phyloP scores from a whole-genome alignment of 2,888 invertebrate genomes.

The Habroteleia sp. region DNA sequence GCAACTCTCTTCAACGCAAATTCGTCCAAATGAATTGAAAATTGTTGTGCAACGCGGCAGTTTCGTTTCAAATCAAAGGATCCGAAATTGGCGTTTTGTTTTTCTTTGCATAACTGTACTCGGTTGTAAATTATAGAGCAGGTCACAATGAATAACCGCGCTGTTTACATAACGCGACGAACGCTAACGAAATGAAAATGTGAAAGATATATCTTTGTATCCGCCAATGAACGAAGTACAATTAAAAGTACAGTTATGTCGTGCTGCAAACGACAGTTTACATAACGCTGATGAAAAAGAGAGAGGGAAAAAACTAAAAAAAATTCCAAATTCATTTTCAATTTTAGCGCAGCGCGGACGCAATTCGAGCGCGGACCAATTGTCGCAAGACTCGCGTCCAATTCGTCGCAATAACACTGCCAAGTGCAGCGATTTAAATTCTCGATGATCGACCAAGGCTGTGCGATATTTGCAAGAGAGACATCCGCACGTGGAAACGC shows the following conservation, averaged over 20 bases:
- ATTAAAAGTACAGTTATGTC: constrained; percentile 33
- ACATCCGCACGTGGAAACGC: constrained; percentile 13
- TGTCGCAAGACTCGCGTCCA: constrained; percentile 5
- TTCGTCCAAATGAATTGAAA: constrained; percentile 6
- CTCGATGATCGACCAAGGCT: constrained; percentile 65
- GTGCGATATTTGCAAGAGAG: constrained; percentile 22
- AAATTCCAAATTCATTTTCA: constrained; percentile 1
- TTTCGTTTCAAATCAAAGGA: constrained; percentile 2
- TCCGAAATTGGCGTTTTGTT: constrained; percentile 24
- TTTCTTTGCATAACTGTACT: constrained; percentile 32
- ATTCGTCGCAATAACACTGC: constrained; percentile 41
- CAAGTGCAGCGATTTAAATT: constrained; percentile 62
- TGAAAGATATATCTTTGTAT: constrained; percentile 36
- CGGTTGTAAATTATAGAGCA: constrained; percentile 38
- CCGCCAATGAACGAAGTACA: constrained; percentile 23
- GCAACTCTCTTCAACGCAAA: constrained; percentile 4
- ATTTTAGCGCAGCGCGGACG: neutral
- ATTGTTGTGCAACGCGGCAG: neutral
- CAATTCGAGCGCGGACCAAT: constrained; percentile 11
- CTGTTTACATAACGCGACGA: constrained; percentile 39
- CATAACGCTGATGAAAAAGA: neutral
- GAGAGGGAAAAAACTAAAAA: neutral
- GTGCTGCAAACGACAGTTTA: neutral
- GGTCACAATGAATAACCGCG: constrained; percentile 47
- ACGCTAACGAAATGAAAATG: constrained; percentile 36